Evolutionary conservation across 2,888 invertebrate genomes (phyloP).

Genomic region (Dolichomitus sp.): DNA sequence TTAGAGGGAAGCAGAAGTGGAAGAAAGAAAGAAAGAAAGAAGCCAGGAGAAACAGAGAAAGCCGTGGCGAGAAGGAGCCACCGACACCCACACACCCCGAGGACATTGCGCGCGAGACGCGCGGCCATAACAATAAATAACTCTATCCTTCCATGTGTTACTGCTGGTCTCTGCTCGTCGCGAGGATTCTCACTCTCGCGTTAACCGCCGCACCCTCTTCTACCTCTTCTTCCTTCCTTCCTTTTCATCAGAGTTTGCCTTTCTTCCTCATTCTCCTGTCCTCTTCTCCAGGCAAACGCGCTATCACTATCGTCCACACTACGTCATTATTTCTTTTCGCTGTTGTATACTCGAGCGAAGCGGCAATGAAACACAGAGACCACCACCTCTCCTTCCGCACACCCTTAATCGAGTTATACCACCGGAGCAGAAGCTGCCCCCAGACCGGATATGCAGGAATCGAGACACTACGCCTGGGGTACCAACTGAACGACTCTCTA

Average conservation of each 20-base stretch:
- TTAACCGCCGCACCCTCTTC: slow-evolving; percentile 77
- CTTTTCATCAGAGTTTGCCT: background rate
- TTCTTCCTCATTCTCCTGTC: slow-evolving; percentile 50
- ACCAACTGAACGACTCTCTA: background rate
- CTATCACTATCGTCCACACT: slow-evolving; percentile 7
- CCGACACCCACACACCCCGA: slow-evolving; percentile 83
- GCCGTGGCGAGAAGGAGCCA: slow-evolving; percentile 73
- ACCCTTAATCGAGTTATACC: slow-evolving; percentile 78
- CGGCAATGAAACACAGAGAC: slow-evolving; percentile 52
- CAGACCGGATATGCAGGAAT: slow-evolving; percentile 73
- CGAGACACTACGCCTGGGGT: slow-evolving; percentile 3
- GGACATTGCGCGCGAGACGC: slow-evolving; percentile 71
- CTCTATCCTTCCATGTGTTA: slow-evolving; percentile 84
- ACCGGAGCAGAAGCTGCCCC: slow-evolving; percentile 71
- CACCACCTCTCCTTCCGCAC: slow-evolving; percentile 24
- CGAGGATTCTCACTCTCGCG: slow-evolving; percentile 78
- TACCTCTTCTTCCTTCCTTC: slow-evolving; percentile 31
- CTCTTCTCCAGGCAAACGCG: background rate
- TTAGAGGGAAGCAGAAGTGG: slow-evolving; percentile 51
- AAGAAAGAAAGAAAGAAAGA: slow-evolving; percentile 27
- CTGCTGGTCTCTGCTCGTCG: slow-evolving; percentile 70
- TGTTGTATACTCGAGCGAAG: slow-evolving; percentile 16
- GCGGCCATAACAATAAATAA: slow-evolving; percentile 85
- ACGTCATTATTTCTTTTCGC: slow-evolving; percentile 29
- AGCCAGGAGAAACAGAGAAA: slow-evolving; percentile 66